phyloP scores from a whole-genome alignment of 2,888 invertebrate genomes.

The Macropis europaea region DNA sequence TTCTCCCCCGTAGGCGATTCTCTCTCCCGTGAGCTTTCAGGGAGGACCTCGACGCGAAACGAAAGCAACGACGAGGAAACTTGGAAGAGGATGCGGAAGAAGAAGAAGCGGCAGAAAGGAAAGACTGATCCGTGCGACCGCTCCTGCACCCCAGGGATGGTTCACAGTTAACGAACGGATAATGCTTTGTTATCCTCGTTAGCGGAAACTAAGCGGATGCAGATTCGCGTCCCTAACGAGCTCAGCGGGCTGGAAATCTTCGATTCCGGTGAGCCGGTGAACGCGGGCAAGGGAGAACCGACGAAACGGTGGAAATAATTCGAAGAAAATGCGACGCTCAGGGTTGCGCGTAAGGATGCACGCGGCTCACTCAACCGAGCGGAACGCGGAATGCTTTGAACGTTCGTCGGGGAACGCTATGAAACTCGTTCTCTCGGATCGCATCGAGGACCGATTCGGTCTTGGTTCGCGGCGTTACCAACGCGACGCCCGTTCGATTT shows the following conservation, averaged over 20 bases:
- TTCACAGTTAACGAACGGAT: constrained; percentile 53
- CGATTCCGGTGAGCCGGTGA: constrained; percentile 27
- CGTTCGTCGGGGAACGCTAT: not conserved
- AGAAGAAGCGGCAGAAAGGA: too few species aligned
- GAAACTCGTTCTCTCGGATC: too few species aligned
- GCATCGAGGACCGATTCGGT: too few species aligned
- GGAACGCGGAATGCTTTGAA: not conserved
- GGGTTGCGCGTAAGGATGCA: constrained; percentile 19
- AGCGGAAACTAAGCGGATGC: constrained; percentile 35
- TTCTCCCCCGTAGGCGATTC: too few species aligned
- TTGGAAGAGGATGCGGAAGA: too few species aligned
- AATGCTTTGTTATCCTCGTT: constrained; percentile 60
- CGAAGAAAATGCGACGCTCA: not conserved
- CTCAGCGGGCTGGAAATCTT: constrained; percentile 46
- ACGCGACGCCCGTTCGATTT: too few species aligned
- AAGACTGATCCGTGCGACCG: constrained; percentile 18
- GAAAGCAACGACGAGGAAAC: too few species aligned
- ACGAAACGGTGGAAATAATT: constrained; percentile 38
- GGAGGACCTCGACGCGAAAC: too few species aligned
- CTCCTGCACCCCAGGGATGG: constrained; percentile 21
- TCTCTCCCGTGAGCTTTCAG: too few species aligned
- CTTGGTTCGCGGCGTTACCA: too few species aligned
- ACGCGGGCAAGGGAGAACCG: not conserved
- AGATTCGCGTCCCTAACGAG: constrained; percentile 34
- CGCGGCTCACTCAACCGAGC: constrained; percentile 15